phyloP scores from a whole-genome alignment of 2,797 vertebrate genomes.

The Sebastes nivosus region DNA sequence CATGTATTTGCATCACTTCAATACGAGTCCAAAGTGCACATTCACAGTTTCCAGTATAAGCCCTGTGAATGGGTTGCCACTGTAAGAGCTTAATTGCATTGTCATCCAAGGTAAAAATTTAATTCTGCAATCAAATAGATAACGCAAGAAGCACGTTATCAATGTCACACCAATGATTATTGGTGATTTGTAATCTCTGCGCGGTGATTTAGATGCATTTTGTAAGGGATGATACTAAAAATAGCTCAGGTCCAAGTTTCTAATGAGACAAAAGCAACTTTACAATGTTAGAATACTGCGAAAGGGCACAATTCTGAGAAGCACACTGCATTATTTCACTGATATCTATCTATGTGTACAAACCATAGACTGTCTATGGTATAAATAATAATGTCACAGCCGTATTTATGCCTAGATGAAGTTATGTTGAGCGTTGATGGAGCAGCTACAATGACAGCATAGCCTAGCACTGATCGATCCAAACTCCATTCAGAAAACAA shows the following conservation, averaged over 20 bases:
- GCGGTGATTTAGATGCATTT: slow-evolving; percentile 28
- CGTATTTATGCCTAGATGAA: fast-evolving
- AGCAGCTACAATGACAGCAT: too few relatives aligned
- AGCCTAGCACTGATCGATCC: too few relatives aligned
- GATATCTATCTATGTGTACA: too few relatives aligned
- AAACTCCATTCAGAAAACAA: too few relatives aligned
- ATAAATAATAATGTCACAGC: too few relatives aligned
- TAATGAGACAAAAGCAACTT: neutral
- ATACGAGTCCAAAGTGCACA: slow-evolving; percentile 23
- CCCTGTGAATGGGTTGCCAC: neutral
- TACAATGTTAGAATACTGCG: neutral
- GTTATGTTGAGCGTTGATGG: too few relatives aligned
- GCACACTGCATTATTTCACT: neutral
- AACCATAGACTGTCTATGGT: too few relatives aligned
- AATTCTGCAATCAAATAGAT: slow-evolving; percentile 50
- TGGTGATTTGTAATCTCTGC: slow-evolving; percentile 41
- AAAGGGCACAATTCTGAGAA: neutral
- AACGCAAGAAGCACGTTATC: slow-evolving; percentile 26
- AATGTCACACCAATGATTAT: slow-evolving; percentile 27
- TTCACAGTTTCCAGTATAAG: slow-evolving; percentile 29
- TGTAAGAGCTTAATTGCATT: slow-evolving; percentile 7
- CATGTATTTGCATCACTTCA: slow-evolving; percentile 17
- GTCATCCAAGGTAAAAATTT: slow-evolving; percentile 33
- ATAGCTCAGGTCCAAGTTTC: neutral
- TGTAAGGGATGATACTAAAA: slow-evolving; percentile 1